A percentile compares a stretch with the other conserved stretches of the same genome.
Evolutionary conservation across 2,797 vertebrate species (phyloP).

Genomic region (Lepilemur ruficaudatus): DNA sequence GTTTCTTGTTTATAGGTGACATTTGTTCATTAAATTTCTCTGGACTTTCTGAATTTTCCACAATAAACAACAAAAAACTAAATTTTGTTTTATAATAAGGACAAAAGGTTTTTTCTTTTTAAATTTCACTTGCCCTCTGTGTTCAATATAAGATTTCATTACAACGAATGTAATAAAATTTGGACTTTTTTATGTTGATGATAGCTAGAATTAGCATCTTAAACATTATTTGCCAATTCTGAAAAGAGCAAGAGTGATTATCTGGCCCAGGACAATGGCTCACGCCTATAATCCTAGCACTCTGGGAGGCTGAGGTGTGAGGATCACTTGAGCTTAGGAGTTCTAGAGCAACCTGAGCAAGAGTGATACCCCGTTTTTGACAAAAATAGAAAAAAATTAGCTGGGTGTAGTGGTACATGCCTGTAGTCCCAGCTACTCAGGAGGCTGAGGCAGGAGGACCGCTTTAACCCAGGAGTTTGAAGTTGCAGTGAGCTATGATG

Average conservation of each 20-base stretch:
- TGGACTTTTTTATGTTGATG: background rate
- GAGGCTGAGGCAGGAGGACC: too few relatives aligned
- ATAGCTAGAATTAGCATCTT: slow-evolving; percentile 24
- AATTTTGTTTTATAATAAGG: background rate
- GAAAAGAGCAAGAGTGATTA: background rate
- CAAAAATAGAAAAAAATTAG: too few relatives aligned
- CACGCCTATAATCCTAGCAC: too few relatives aligned
- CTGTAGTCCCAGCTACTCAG: too few relatives aligned
- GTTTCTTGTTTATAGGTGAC: background rate
- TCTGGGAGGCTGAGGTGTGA: too few relatives aligned
- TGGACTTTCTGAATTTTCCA: background rate
- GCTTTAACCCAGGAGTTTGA: too few relatives aligned
- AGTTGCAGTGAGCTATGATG: too few relatives aligned
- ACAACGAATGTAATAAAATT: background rate
- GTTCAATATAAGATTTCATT: background rate
- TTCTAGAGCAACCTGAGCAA: too few relatives aligned
- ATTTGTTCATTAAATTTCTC: background rate
- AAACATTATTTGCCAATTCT: slow-evolving; percentile 1
- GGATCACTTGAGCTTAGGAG: too few relatives aligned
- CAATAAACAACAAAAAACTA: background rate
- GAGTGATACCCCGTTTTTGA: too few relatives aligned
- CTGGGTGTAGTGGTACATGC: too few relatives aligned
- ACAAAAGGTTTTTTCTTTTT: background rate
- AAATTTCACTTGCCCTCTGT: slow-evolving; percentile 34
- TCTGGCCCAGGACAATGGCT: background rate